These are phyloP conservation scores for Cephus pygmeus DNA, from an alignment of 2,888 invertebrate genomes.

Conservation along the genomic window DNA sequence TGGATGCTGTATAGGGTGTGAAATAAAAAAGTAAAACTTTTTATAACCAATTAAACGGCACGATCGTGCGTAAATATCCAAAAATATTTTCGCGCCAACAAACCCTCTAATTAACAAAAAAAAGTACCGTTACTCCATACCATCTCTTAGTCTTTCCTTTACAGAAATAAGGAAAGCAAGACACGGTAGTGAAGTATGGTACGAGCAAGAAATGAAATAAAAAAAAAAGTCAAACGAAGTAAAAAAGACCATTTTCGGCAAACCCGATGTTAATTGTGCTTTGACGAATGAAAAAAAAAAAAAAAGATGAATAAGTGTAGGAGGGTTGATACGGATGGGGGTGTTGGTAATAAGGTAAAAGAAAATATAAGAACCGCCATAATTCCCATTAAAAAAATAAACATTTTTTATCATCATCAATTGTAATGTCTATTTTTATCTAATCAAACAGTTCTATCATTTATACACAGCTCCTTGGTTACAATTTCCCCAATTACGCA, in stretches of 20 bases:
- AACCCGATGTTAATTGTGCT: background rate
- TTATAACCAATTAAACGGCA: background rate
- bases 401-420: background rate
- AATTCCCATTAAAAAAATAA: background rate
- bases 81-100: no score
- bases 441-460: background rate
- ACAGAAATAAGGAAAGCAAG: background rate
- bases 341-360: background rate
- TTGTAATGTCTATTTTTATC: background rate
- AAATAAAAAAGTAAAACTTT: background rate
- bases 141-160: background rate
- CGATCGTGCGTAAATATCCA: background rate
- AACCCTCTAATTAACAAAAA: no score
- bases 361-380: background rate
- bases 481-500: background rate
- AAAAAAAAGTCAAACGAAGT: background rate
- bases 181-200: background rate
- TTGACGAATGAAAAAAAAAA: background rate
- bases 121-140: background rate
- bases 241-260: background rate
- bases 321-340: no score
- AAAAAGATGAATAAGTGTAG: no score
- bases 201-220: background rate
- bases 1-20: no score
- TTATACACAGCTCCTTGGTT: background rate